Evolutionary conservation across 2,888 invertebrate species (phyloP), one percentile per base, ranked within the genome.

Genomic region (Eueremaeus valkanovi): DNA sequence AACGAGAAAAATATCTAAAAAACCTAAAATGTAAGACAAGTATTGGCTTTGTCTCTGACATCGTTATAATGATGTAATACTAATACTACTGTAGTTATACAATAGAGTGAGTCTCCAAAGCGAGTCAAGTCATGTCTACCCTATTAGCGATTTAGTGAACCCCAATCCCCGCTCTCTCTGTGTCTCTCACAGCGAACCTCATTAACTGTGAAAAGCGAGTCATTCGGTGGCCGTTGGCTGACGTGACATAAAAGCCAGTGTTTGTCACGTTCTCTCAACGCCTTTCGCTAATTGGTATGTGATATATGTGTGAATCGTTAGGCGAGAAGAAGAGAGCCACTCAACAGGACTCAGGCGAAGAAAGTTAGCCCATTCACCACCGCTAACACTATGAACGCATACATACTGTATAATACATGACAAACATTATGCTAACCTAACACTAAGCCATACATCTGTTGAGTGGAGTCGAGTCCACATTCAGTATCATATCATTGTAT

Each of bases 181-280:
- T n/a, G n/a, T 33, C n/a, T 58, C 11, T 63, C 29, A 45, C 24
- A 45, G 21, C 3, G 42, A 42, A 42, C 70, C 70, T 70, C 70
- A 70, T 70, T 70, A 70, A 42, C 21, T 42, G 27, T 36, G 42
- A 21, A 40, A n/a, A 36, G 16, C 24, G 11, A 45, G 18, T 42
- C 24, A 70, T 70, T 70, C 70, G 45, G 21, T 70, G 70, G 40
- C 70, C 70, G 40, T 42, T 21, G 24, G 27, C 70, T 45, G 73
- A 73, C 73, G 73, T 73, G 73, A 73, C 73, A 58, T 24, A 73
- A 73, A 58, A 24, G 29, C 29, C 29, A 51, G 45, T 49, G 58
- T 58, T 73, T 55, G 73, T 73, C 73, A 73, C 73, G 73, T 73
- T 40, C 72, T 51, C 55, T 49, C 73, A 49, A 70, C 70, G 70